These are phyloP conservation scores for Cyphomyrus discorhynchus DNA, from an alignment of 2,113 vertebrate genomes.

Conservation along the genomic window DNA sequence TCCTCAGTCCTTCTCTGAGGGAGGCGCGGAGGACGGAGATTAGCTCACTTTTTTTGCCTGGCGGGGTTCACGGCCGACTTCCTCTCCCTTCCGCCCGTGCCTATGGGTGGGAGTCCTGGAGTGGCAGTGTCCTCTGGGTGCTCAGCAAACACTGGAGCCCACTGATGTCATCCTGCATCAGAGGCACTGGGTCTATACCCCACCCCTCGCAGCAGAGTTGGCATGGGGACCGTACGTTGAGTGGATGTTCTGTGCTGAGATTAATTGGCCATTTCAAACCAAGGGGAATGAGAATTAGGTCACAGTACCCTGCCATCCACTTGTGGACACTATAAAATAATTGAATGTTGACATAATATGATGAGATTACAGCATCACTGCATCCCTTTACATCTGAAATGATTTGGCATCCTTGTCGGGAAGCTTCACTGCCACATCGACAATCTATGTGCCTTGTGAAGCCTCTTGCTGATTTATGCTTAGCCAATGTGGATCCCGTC, in stretches of 20 bases:
- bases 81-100: background rate
- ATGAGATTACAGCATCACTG: background rate
- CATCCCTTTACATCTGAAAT: background rate
- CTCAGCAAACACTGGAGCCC: background rate
- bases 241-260: background rate
- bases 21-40: background rate
- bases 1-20: background rate
- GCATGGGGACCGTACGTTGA: background rate
- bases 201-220: background rate
- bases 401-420: background rate
- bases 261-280: background rate
- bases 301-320: background rate
- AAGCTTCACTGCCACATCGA: background rate
- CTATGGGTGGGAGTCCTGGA: background rate
- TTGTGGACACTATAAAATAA: background rate
- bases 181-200: background rate
- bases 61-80: background rate
- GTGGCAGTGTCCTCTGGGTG: background rate
- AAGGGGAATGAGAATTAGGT: background rate
- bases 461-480: background rate
- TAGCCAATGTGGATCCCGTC: background rate
- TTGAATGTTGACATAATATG: background rate
- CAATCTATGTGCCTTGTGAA: background rate
- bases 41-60: background rate
- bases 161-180: background rate